Evolutionary conservation across 35 echinoderm and acorn worm genomes (phyloP), one percentile per base, ranked within the genome.

Genomic region (Patiria miniata): DNA sequence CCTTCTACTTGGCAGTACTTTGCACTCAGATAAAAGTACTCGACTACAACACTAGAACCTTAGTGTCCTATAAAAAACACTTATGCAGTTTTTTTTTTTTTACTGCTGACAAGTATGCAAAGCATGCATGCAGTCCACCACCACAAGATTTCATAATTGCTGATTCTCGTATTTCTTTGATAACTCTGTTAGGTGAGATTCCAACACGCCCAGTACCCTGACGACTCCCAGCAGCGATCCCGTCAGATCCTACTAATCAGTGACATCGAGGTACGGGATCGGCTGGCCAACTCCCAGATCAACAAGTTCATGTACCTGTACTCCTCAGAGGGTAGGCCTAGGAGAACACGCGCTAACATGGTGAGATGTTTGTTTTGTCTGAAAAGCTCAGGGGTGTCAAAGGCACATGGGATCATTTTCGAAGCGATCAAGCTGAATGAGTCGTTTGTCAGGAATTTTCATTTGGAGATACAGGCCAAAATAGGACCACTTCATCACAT

Each of bases 271-370:
- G 77, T 98, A 7, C 84, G 92, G n/a, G 95, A 98, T 73, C 81
- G 92, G 51, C 81, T 98, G n/a, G 88, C 92, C 22, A 83, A 91
- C 36, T 98, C 95, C 8, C 95, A 97, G 84, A 97, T 97, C 68
- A 97, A 97, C 88, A 97, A 97, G 78, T 97, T 97, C 80, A 68
- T 97, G 50, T 97, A 97, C 85, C 95, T 91, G 28, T 97, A 97
- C 80, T 93, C 91, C 2, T 97, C 95, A 1, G 91, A 85, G 79
- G 68, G 83, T 18, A 93, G 88, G 79, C 95, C 95, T 79, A 92
- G 86, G 52, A 83, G 91, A 42, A 89, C 95, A 6, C 91, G 90
- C 81, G 91, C 95, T 10, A 97, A 92, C 68, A 97, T 97, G 95
- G 95, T 97, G 59, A 87, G 84, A 18, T n/a, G 0, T 10, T 42